Conservation (phyloP, 2,113 vertebrate species). For the Seriola quinqueradiata region DNA sequence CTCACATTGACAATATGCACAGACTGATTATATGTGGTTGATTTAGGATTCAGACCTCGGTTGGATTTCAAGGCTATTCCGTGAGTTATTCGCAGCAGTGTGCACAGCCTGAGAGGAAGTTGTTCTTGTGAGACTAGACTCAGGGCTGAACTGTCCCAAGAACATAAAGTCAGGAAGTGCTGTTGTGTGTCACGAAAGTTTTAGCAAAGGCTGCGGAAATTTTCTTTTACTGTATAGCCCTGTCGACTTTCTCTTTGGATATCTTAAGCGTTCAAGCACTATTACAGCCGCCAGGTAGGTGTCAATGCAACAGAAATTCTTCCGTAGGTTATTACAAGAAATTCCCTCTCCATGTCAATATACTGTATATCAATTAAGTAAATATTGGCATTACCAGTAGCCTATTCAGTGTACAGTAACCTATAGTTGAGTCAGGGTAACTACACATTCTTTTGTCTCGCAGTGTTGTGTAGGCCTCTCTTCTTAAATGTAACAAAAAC, state of each 20-base stretch:
- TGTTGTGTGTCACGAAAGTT: neutral
- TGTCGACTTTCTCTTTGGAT: neutral
- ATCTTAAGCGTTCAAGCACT: too few relatives aligned
- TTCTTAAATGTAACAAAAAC: neutral
- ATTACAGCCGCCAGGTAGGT: constrained; percentile 27
- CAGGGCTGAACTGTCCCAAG: rapidly evolving
- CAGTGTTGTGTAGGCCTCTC: neutral
- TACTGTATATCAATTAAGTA: too few relatives aligned
- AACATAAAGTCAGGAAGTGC: neutral
- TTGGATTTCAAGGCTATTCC: neutral
- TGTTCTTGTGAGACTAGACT: constrained; percentile 12
- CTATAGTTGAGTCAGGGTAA: neutral
- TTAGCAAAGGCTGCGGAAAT: neutral
- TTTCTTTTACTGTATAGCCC: neutral
- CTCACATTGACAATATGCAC: neutral
- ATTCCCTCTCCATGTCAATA: too few relatives aligned
- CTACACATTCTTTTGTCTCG: too few relatives aligned
- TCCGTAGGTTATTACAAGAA: neutral
- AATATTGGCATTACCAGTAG: neutral
- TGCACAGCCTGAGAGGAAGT: neutral
- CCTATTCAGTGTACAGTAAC: neutral
- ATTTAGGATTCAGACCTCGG: neutral
- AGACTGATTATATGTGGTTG: neutral
- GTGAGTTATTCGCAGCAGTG: neutral
- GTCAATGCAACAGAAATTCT: neutral